Conservation (phyloP, 1,140 invertebrate species). For the Lithobius niger region DNA sequence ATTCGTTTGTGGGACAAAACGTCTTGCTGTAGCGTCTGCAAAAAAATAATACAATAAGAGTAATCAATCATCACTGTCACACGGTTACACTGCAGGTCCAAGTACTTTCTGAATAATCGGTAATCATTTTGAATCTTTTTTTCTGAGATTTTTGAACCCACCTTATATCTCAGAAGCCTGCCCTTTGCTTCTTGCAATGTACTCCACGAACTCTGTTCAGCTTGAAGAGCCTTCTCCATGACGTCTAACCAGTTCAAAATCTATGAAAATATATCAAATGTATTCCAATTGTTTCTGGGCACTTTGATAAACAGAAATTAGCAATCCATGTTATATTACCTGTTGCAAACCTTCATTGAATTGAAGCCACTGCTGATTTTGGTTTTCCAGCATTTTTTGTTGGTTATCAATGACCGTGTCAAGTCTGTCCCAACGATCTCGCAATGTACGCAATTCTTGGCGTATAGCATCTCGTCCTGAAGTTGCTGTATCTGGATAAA, state of each 20-base stretch:
- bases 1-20: conserved; percentile 76
- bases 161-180: conserved; percentile 74
- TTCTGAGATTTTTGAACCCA: too few species aligned
- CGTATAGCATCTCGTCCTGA: conserved; percentile 75
- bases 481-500: conserved; percentile 79
- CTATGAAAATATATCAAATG: not conserved
- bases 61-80: too few species aligned
- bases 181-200: conserved; percentile 72
- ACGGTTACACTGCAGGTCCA: too few species aligned
- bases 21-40: conserved; percentile 65
- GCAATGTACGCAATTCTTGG: conserved; percentile 56
- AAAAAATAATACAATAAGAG: conserved; percentile 16
- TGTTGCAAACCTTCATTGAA: conserved; percentile 75
- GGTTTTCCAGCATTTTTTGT: conserved; percentile 54
- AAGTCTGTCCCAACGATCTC: conserved; percentile 37
- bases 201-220: conserved; percentile 51
- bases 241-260: conserved; percentile 61
- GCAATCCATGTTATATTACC: conserved; percentile 29
- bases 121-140: too few species aligned
- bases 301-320: not conserved
- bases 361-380: conserved; percentile 64
- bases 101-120: too few species aligned
- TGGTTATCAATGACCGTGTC: conserved; percentile 31
- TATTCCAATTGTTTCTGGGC: not conserved
- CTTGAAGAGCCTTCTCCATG: conserved; percentile 63